Evolutionary conservation across 2,797 vertebrate genomes (phyloP), one percentile per base, ranked within the genome.

Genomic region (Peromyscus attwateri): DNA sequence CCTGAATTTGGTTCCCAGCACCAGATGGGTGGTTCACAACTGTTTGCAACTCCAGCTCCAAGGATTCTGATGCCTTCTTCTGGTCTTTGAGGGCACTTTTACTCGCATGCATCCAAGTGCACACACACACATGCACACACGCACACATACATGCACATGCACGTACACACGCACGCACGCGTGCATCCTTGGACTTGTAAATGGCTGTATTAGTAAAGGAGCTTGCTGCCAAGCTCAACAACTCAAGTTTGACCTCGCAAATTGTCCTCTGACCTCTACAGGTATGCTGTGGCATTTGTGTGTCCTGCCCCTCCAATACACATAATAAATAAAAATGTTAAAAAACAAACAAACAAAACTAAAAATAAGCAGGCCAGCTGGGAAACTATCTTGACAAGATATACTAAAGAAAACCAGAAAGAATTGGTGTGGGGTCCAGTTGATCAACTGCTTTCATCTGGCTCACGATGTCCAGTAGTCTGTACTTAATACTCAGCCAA

Each of bases 21-120:
- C 16, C 82, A 37, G 46, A n/a, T 29, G 16, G n/a, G n/a, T 8
- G 9, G 17, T n/a, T 73, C 25, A 40, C 29, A 13, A 13, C 16
- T 21, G 52, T n/a, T 68, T 23, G 14, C 25, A 88, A 73, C n/a
- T 57, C 31, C 49, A 73, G 68, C 6, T 57, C 3, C 68, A 87
- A 57, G n/a, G 68, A 57, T 31, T 88, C 68, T 16, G 29, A 57
- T 8, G 40, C 49, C 68, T 49, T 87, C 25, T 57, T 29, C 49
- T 88, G 68, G n/a, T 57, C n/a, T 57, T 34, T 31, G 10, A 57
- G 68, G 68, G 23, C n/a, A 73, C 14, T 34, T 87, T 37, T 5
- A 73, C 17, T 40, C 10, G 0, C 10, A 37, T 31, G n/a, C 16
- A 85, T 8, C 0, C 5, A 23, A 0, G 21, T 17, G 13, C 40